Conservation (phyloP, 2,888 invertebrate species). For the Portevinia maculata region DNA sequence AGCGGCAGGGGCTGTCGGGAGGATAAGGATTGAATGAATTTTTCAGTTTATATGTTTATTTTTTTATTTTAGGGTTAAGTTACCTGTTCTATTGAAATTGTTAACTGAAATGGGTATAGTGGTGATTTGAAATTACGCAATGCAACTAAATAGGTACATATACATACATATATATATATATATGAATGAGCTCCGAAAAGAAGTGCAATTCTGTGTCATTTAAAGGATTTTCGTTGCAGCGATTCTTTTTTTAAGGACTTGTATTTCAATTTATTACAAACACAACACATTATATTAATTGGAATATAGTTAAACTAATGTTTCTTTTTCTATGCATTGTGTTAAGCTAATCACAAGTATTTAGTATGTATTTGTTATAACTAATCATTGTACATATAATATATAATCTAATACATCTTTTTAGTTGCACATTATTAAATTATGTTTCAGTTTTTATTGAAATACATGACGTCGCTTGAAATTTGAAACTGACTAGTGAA, state of each 20-base stretch:
- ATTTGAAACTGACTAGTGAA: too few relatives aligned
- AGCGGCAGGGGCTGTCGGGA: constrained; percentile 1
- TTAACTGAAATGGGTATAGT: constrained; percentile 33
- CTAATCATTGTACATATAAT: too few relatives aligned
- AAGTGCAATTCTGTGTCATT: constrained; percentile 4
- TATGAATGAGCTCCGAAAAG: background rate
- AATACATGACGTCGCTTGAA: too few relatives aligned
- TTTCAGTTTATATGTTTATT: constrained; percentile 49
- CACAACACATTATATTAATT: constrained; percentile 32
- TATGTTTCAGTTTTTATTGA: too few relatives aligned
- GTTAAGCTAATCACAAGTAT: too few relatives aligned
- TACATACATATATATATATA: too few relatives aligned
- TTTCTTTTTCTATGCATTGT: background rate
- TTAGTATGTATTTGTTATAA: too few relatives aligned
- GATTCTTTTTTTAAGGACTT: constrained; percentile 16
- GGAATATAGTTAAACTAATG: constrained; percentile 33
- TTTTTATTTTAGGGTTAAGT: constrained; percentile 26
- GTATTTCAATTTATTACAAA: background rate
- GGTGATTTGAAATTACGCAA: constrained; percentile 39
- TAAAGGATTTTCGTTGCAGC: background rate
- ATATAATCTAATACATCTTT: too few relatives aligned
- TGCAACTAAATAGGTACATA: too few relatives aligned
- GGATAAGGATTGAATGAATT: constrained; percentile 63
- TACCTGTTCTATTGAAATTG: constrained; percentile 31
- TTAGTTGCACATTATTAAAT: too few relatives aligned